Percentiles rank a stretch among this genome's conserved stretches.
Conservation (phyloP, 2,113 vertebrate species). For the Callaeas wilsoni region DNA sequence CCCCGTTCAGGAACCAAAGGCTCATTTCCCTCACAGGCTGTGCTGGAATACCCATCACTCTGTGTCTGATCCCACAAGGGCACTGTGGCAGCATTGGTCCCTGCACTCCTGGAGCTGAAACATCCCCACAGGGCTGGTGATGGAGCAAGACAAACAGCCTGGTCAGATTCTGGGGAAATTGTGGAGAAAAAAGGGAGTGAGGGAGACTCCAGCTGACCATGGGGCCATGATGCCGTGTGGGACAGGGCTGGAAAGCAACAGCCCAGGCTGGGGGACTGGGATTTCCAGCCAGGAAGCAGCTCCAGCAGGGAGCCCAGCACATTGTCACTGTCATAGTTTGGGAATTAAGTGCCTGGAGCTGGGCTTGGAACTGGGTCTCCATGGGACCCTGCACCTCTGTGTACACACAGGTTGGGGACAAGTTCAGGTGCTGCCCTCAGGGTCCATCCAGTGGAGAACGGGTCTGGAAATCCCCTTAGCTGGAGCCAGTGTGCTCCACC, state of each 20-base stretch:
- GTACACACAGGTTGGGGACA: background rate
- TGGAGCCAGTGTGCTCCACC: background rate
- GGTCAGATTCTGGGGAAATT: background rate
- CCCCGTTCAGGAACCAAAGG: background rate
- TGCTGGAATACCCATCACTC: background rate
- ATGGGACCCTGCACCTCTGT: background rate
- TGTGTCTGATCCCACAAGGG: background rate
- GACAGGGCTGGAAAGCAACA: background rate
- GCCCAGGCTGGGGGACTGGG: background rate
- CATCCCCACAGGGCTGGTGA: background rate
- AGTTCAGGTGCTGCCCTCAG: background rate
- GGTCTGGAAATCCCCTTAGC: background rate
- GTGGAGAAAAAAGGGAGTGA: background rate
- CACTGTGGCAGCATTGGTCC: fast-evolving
- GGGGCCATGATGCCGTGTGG: fast-evolving
- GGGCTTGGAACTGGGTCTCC: background rate
- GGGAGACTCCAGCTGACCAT: fast-evolving
- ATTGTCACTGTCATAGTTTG: background rate
- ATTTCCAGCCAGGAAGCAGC: background rate
- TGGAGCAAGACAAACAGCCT: background rate
- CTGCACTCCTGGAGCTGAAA: background rate
- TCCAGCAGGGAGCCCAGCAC: background rate
- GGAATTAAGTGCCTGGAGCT: background rate
- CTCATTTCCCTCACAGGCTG: fast-evolving
- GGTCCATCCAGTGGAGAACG: background rate